Conservation (phyloP, 2,113 vertebrate genomes). For the Orycteropus afer region DNA sequence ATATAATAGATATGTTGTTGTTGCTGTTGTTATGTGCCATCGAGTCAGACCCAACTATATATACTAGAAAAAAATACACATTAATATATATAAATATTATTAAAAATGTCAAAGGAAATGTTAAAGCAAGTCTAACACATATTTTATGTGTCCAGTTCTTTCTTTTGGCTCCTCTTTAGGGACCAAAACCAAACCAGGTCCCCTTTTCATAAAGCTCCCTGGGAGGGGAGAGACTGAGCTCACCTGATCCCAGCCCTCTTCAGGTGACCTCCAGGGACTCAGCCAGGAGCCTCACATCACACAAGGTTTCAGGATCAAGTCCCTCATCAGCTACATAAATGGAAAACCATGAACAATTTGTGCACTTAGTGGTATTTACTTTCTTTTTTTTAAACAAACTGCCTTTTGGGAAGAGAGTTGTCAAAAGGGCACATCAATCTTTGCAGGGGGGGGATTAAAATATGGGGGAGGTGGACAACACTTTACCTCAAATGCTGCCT, state of each 20-base stretch:
- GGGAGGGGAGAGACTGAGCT: background rate
- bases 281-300: background rate
- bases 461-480: background rate
- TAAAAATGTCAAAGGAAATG: background rate
- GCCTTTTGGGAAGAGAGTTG: slow-evolving; percentile 64
- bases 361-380: slow-evolving; percentile 50
- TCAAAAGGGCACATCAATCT: slow-evolving; percentile 60
- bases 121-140: background rate
- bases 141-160: background rate
- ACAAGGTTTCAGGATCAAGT: slow-evolving; percentile 53
- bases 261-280: background rate
- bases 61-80: background rate
- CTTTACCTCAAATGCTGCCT: slow-evolving; percentile 18
- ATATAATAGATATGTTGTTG: too few relatives aligned
- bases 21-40: too few relatives aligned
- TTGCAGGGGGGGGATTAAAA: slow-evolving; percentile 33
- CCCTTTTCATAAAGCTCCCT: background rate
- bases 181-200: background rate
- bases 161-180: background rate
- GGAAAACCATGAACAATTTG: slow-evolving; percentile 67
- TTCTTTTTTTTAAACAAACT: slow-evolving; percentile 55
- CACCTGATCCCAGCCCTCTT: background rate
- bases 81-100: background rate
- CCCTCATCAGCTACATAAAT: slow-evolving; percentile 50
- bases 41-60: too few relatives aligned